These are phyloP conservation scores for Capromys pilorides DNA, from an alignment of 2,797 vertebrate species.

Conservation along the genomic window DNA sequence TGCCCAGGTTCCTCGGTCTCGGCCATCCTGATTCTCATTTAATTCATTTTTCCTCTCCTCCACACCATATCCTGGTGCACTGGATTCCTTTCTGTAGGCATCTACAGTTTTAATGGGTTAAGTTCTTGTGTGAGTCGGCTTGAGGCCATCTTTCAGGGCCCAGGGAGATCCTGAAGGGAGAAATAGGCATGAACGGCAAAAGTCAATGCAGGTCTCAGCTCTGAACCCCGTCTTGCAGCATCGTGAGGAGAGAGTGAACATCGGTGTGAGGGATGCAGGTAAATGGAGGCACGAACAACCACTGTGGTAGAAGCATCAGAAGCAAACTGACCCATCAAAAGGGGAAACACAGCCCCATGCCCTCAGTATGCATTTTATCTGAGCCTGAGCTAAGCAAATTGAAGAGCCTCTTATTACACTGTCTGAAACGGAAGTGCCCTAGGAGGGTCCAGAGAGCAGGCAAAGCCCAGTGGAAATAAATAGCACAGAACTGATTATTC, in stretches of 20 bases:
- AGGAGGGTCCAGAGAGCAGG: background rate
- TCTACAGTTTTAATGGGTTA: background rate
- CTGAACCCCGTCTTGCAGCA: background rate
- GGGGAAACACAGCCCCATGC: background rate
- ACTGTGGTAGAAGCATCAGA: background rate
- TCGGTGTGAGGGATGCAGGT: background rate
- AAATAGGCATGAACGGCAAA: background rate
- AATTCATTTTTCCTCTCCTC: background rate
- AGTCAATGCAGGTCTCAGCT: background rate
- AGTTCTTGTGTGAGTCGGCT: background rate
- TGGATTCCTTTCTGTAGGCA: background rate
- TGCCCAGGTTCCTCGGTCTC: background rate
- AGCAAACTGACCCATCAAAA: background rate
- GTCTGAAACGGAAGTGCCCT: background rate
- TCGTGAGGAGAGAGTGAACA: fast-evolving
- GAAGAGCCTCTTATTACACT: background rate
- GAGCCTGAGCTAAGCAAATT: background rate
- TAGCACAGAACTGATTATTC: background rate
- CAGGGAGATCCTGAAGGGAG: background rate
- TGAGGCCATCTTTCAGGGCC: background rate
- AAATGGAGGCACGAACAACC: background rate
- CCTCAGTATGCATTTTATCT: background rate
- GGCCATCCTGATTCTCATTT: background rate
- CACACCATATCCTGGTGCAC: background rate
- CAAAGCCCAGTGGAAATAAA: background rate